These are phyloP conservation scores for Eulemur coronatus DNA, from an alignment of 2,797 vertebrate genomes.

Conservation along the genomic window DNA sequence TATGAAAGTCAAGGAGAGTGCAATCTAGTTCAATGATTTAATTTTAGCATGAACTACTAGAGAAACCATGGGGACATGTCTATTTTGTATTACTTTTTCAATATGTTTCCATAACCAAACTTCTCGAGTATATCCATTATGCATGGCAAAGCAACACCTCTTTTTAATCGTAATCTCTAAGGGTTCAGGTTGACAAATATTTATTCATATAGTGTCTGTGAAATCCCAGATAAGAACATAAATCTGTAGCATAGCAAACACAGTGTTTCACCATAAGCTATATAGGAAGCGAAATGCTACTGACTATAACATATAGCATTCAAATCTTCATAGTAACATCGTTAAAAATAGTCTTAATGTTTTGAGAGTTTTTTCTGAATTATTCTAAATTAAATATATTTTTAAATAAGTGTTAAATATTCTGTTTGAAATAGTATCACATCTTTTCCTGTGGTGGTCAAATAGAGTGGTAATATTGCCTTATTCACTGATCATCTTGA, in stretches of 20 bases:
- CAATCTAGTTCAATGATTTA: not conserved
- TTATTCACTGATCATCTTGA: not conserved
- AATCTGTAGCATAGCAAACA: slow-evolving; percentile 1
- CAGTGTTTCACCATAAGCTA: not conserved
- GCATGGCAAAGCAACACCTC: not conserved
- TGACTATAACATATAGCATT: not conserved
- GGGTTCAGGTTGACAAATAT: slow-evolving; percentile 31
- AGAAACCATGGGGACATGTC: not conserved
- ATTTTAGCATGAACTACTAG: slow-evolving; percentile 49
- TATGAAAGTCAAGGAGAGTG: not conserved
- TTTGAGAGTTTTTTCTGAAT: slow-evolving; percentile 35
- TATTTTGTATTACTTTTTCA: slow-evolving; percentile 52
- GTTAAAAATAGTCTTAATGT: slow-evolving; percentile 3
- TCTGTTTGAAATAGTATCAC: not conserved
- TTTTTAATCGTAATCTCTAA: slow-evolving; percentile 30
- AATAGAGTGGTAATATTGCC: not conserved
- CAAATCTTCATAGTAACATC: not conserved
- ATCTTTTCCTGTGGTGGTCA: not conserved
- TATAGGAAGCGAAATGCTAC: not conserved
- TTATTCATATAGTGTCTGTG: slow-evolving; percentile 45
- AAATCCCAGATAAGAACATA: slow-evolving; percentile 48
- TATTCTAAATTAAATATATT: not conserved
- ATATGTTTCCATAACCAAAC: slow-evolving; percentile 42
- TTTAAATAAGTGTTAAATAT: not conserved
- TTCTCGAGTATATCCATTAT: slow-evolving; percentile 44